Evolutionary conservation across 2,113 vertebrate species (phyloP), one percentile per base, ranked within the genome.

Genomic region (Sphaerodactylus townsendi): DNA sequence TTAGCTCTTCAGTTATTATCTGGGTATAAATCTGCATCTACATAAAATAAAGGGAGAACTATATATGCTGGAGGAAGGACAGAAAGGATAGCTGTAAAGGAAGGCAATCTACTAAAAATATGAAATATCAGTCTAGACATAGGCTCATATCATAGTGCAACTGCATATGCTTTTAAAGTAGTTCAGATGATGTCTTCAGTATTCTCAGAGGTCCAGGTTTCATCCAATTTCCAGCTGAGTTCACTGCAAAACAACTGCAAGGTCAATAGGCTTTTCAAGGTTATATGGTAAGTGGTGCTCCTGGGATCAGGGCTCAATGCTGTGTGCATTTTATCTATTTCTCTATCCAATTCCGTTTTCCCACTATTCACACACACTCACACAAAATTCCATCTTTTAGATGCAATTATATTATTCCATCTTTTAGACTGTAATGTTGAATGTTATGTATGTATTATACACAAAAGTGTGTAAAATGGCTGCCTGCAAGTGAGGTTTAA

Each of bases 221-320:
- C 85, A 82, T 91, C 90, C 62, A 82, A 13, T 92, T 92, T 93
- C 84, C 87, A 88, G 81, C 35, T 74, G 72, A 91, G 62, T 90
- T 91, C 85, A 69, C 79, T 86, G 77, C 75, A 83, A 33, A 65
- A 77, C 89, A 92, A 91, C 53, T 21, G 71, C 73, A 92, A 93
- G 91, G 91, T 94, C 90, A 90, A 88, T 85, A 87, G 87, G 90
- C 79, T 88, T 93, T 84, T 84, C 88, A 91, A 93, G 88, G 90
- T 91, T 92, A 86, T 28, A 82, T 46, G 1, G 0, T 94, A 94
- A 94, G 84, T 93, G 85, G 87, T 90, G 91, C 92, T 93, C 0
- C 1, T 89, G 91, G 91, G 90, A 93, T 92, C 93, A 91, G 69
- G 79, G 81, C 19, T 17, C 82, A 87, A 82, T 90, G 85, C 65